Conservation (phyloP, 2,113 vertebrate species). For the Caranx melampygus region DNA sequence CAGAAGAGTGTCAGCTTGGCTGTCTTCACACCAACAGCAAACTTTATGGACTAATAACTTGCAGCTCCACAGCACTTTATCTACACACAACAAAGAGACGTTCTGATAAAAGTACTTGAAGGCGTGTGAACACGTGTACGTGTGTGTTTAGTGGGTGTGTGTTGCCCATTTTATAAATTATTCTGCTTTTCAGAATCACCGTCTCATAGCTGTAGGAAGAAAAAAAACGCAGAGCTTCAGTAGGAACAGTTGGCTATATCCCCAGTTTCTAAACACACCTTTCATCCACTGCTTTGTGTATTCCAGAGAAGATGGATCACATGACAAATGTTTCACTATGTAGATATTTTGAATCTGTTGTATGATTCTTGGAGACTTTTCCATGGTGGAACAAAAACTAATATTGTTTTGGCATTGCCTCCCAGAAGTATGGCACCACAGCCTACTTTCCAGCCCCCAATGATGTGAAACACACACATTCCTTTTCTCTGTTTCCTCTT, state of each 20-base stretch:
- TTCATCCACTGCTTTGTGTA: conserved; percentile 46
- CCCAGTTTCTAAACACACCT: conserved; percentile 19
- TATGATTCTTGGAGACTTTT: conserved; percentile 36
- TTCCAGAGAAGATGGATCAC: conserved; percentile 33
- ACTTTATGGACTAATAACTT: conserved; percentile 47
- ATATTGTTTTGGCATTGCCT: conserved; percentile 71
- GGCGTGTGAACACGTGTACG: conserved; percentile 10
- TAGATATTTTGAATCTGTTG: conserved; percentile 25
- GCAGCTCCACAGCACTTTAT: conserved; percentile 23
- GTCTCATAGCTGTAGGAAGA: not conserved
- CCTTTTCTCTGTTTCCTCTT: conserved; percentile 29
- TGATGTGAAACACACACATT: conserved; percentile 50
- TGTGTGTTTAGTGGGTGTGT: conserved; percentile 4
- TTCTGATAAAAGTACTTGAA: not conserved
- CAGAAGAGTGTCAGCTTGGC: not conserved
- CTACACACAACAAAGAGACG: conserved; percentile 15
- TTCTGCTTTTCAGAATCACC: conserved; percentile 23
- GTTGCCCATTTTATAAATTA: not conserved
- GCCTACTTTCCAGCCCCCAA: conserved; percentile 51
- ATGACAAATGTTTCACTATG: conserved; percentile 34
- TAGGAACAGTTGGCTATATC: not conserved
- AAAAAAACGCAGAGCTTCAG: not conserved
- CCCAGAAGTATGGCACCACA: conserved; percentile 59
- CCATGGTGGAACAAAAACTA: conserved; percentile 55
- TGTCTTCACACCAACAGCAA: conserved; percentile 32